Evolutionary conservation across 2,113 vertebrate genomes (phyloP).

Genomic region (Pangasianodon hypophthalmus): DNA sequence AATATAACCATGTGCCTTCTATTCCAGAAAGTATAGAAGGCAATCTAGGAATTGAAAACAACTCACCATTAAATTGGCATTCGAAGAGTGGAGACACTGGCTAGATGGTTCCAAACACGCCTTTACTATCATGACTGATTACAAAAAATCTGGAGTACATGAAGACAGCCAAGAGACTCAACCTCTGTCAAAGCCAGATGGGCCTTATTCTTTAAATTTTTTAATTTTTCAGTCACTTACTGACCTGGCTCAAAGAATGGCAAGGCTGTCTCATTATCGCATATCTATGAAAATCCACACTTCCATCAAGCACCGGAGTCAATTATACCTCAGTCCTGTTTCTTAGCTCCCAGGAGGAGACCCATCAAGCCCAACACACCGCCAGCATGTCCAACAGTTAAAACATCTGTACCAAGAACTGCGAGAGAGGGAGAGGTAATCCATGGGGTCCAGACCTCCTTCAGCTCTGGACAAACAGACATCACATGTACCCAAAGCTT

Average conservation of each 20-base stretch:
- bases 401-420: not conserved
- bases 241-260: not conserved
- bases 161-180: not conserved
- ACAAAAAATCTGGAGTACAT: not conserved
- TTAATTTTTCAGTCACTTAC: not conserved
- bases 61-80: not conserved
- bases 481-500: not conserved
- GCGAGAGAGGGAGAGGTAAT: not conserved
- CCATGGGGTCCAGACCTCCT: too few relatives aligned
- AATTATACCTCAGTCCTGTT: not conserved
- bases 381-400: not conserved
- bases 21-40: not conserved
- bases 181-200: not conserved
- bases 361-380: not conserved
- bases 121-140: not conserved
- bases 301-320: not conserved
- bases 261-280: not conserved
- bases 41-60: not conserved
- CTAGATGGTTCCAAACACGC: not conserved
- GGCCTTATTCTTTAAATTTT: not conserved
- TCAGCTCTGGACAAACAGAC: not conserved
- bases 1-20: not conserved
- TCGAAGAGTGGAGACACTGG: not conserved
- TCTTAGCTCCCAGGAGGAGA: not conserved
- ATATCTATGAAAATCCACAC: not conserved